Conservation (phyloP, 1,140 invertebrate genomes). For the Aporrectodea caliginosa region DNA sequence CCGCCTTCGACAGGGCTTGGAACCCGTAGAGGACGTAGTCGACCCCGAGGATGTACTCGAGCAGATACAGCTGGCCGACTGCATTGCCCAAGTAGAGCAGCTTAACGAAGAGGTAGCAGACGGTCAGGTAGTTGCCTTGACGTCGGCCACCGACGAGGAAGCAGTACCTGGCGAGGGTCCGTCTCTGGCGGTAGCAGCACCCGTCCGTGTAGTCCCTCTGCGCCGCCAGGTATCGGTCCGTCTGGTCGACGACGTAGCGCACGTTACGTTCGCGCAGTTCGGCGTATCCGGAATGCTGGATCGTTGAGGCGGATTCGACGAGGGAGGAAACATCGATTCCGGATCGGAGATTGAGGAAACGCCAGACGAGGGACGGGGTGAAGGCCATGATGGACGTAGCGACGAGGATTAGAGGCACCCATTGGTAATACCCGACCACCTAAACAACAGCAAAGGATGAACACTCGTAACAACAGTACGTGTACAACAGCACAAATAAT, state of each 20-base stretch:
- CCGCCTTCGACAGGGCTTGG: conserved; percentile 31
- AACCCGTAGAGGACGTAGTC: conserved; percentile 36
- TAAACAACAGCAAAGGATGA: not conserved
- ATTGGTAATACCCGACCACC: conserved; percentile 36
- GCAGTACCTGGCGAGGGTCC: conserved; percentile 12
- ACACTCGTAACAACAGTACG: too few species aligned
- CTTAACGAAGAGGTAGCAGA: conserved; percentile 37
- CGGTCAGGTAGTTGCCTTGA: conserved; percentile 36
- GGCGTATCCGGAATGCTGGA: conserved; percentile 8
- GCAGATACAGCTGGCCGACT: conserved; percentile 38
- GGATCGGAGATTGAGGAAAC: conserved; percentile 3
- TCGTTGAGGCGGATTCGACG: conserved; percentile 9
- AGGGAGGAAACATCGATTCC: conserved; percentile 27
- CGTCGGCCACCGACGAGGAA: conserved; percentile 25
- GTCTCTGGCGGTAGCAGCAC: conserved; percentile 5
- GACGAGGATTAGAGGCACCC: conserved; percentile 32
- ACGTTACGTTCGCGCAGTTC: conserved; percentile 22
- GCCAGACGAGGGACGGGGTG: conserved; percentile 24
- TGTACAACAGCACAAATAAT: too few species aligned
- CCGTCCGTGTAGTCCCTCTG: not conserved
- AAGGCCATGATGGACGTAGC: conserved; percentile 21
- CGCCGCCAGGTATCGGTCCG: conserved; percentile 30
- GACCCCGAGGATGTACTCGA: conserved; percentile 36
- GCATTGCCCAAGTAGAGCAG: conserved; percentile 38
- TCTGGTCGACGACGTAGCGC: conserved; percentile 50